A percentile compares a stretch with the other conserved stretches of the same genome.
Conservation (phyloP, 2,797 vertebrate genomes). For the Poeciliopsis presidionis region DNA sequence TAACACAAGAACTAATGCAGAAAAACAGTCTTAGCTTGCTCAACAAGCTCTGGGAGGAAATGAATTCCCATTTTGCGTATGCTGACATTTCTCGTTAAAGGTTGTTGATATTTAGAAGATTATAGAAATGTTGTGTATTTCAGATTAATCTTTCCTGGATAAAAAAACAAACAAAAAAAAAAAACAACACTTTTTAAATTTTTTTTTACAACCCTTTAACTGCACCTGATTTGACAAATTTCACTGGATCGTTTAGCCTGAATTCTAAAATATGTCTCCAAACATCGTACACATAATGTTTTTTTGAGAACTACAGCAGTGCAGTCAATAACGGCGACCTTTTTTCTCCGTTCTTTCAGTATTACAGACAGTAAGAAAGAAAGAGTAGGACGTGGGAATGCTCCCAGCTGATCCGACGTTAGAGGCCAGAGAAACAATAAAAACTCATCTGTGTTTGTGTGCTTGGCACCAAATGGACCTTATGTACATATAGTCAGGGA, state of each 20-base stretch:
- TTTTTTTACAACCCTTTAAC: background rate
- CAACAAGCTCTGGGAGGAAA: background rate
- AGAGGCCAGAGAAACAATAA: conserved; percentile 49
- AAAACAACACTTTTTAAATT: background rate
- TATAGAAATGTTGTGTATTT: background rate
- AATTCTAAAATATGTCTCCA: background rate
- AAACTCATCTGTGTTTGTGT: conserved; percentile 76
- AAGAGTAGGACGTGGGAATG: conserved; percentile 39
- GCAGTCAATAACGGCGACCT: background rate
- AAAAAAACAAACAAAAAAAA: background rate
- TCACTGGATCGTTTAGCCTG: background rate
- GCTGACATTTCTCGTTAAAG: background rate
- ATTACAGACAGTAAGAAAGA: conserved; percentile 9
- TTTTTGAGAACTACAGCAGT: background rate
- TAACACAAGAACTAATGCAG: background rate
- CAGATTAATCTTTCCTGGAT: background rate
- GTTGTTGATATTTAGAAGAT: background rate
- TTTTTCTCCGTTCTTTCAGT: conserved; percentile 17
- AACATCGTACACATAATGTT: background rate
- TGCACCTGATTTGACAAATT: background rate
- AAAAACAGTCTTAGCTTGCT: background rate
- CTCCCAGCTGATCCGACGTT: conserved; percentile 55
- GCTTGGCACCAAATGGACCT: conserved; percentile 55
- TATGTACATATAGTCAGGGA: conserved; percentile 61
- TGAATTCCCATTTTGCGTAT: background rate